Evolutionary conservation across 2,888 invertebrate genomes (phyloP), one percentile per base, ranked within the genome.

Genomic region (Stenichneumon culpator): DNA sequence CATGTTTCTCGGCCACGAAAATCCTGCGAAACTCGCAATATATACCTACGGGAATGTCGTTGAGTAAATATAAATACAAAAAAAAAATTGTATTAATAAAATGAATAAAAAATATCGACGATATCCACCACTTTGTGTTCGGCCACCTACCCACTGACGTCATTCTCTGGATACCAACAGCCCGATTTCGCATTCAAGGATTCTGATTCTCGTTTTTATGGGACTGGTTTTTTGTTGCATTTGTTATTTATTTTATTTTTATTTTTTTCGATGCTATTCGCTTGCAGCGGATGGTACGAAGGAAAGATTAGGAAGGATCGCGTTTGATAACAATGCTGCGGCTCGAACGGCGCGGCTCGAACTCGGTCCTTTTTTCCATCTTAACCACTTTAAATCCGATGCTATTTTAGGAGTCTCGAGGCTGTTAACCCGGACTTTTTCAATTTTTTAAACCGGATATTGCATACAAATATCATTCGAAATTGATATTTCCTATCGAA

Each of bases 171-270:
- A 36, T 22, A 67, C 39, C 36, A 50, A 67, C 28, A 36, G 50
- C 72, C 22, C 6, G 28, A 19, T 73, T 73, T 65, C 54, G 65
- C 32, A 73, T 80, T 80, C 80, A 72, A 67, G 73, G 65, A 73
- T 80, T 80, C 73, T 44, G 19, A n/a, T 67, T 39, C 65, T 32
- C 5, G 79, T 47, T 65, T 63, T 70, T 72, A 78, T 57, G n/a
- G 54, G 9, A 32, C 44, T 60, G 52, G n/a, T 69, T 69, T 74
- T 63, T 11, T 32, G 28, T 63, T 32, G 44, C 7, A 5, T 63
- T 70, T n/a, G 5, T 39, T 7, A 19, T 67, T 39, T 11, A 5
- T 9, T 36, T 9, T n/a, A 11, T 36, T 36, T 36, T n/a, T 65
- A 7, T 39, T 67, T n/a, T 65, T 36, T 3, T 16, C 19, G 25